phyloP scores from a whole-genome alignment of 1,140 invertebrate genomes.

The Pseudachorutes palmiensis region DNA sequence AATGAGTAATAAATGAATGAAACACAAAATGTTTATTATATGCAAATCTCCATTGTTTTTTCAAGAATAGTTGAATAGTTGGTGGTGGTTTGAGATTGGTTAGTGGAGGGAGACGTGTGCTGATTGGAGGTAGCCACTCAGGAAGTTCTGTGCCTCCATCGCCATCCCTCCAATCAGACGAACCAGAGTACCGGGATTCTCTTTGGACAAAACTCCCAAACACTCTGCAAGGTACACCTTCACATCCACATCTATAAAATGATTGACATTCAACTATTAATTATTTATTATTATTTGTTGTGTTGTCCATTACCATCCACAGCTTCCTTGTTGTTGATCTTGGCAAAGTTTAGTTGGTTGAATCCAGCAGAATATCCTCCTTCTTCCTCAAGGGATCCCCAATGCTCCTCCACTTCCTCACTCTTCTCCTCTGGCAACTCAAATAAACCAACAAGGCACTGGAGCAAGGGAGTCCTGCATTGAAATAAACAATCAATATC shows the following conservation, averaged over 20 bases:
- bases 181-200: constrained; percentile 54
- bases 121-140: constrained; percentile 44
- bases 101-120: constrained; percentile 44
- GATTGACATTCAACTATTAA: constrained; percentile 12
- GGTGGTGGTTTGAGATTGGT: not conserved
- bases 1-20: not conserved
- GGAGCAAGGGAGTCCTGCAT: constrained; percentile 50
- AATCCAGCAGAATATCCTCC: constrained; percentile 78
- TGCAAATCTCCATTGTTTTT: not conserved
- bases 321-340: constrained; percentile 63
- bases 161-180: constrained; percentile 41
- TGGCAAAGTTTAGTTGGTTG: constrained; percentile 76
- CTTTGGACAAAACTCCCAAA: constrained; percentile 54
- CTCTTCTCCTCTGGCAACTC: constrained; percentile 77
- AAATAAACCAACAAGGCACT: constrained; percentile 73
- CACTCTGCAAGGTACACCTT: constrained; percentile 62
- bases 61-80: not conserved
- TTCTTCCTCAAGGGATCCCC: constrained; percentile 75
- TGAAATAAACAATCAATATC: constrained; percentile 23
- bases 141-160: constrained; percentile 32
- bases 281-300: constrained; percentile 1
- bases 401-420: constrained; percentile 70
- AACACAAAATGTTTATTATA: not conserved
- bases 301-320: constrained; percentile 47
- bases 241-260: constrained; percentile 48